Evolutionary conservation across 2,113 vertebrate genomes (phyloP).

Genomic region (Thunnus thynnus): DNA sequence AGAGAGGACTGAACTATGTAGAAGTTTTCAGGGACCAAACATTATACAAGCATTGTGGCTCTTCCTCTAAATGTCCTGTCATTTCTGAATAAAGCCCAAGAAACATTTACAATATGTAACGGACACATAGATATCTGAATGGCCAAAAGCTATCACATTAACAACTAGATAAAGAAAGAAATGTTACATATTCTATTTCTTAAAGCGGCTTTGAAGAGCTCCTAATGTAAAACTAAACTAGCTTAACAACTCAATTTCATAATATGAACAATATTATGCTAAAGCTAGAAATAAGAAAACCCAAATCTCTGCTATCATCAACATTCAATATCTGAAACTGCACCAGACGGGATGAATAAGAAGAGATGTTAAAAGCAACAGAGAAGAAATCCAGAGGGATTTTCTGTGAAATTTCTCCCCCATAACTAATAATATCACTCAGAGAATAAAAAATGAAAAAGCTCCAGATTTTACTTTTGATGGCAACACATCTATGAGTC

Average conservation of each 20-base stretch:
- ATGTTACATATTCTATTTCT: neutral
- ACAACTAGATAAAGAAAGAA: neutral
- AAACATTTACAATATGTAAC: neutral
- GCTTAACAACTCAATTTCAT: neutral
- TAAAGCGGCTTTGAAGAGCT: neutral
- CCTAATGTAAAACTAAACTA: slow-evolving; percentile 2
- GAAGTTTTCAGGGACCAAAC: too few species aligned
- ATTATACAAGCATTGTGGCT: too few species aligned
- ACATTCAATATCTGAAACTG: slow-evolving; percentile 41
- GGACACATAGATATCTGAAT: neutral
- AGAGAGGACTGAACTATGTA: too few species aligned
- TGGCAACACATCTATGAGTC: slow-evolving; percentile 64
- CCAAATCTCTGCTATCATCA: slow-evolving; percentile 29
- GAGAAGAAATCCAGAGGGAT: slow-evolving; percentile 53
- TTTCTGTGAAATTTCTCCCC: slow-evolving; percentile 49
- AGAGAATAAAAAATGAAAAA: slow-evolving; percentile 52
- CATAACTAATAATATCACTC: slow-evolving; percentile 61
- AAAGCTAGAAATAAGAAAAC: neutral
- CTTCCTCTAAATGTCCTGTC: too few species aligned
- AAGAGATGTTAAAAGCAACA: slow-evolving; percentile 44
- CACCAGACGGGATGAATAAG: slow-evolving; percentile 39
- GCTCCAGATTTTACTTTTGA: slow-evolving; percentile 66
- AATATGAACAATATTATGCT: slow-evolving; percentile 16
- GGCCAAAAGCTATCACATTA: neutral
- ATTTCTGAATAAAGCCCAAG: too few species aligned